Conservation (phyloP, 2,888 invertebrate genomes). For the Acleris sparsana region DNA sequence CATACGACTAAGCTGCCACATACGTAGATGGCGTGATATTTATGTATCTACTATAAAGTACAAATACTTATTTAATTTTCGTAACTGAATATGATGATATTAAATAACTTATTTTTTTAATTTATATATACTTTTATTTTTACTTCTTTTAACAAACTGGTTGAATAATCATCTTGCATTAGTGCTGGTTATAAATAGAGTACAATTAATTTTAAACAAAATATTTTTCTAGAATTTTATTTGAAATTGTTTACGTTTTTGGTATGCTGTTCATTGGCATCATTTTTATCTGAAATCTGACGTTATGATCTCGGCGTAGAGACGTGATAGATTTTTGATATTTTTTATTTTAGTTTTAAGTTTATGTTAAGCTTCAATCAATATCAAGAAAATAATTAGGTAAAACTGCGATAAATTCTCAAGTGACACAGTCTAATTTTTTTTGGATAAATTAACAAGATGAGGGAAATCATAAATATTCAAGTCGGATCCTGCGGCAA, state of each 20-base stretch:
- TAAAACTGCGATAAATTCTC: constrained; percentile 64
- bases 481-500: constrained; percentile 90
- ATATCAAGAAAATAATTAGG: constrained; percentile 53
- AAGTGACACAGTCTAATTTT: constrained; percentile 52
- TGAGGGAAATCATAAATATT: constrained; percentile 91
- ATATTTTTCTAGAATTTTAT: constrained; percentile 55
- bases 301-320: constrained; percentile 70
- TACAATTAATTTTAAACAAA: constrained; percentile 20
- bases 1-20: too few relatives aligned
- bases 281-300: constrained; percentile 65
- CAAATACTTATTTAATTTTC: too few relatives aligned
- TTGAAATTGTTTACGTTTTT: constrained; percentile 46
- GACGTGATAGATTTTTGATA: constrained; percentile 51
- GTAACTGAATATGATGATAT: too few relatives aligned
- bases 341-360: constrained; percentile 74
- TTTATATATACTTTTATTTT: too few relatives aligned
- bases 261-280: constrained; percentile 35
- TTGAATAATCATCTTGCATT: too few relatives aligned
- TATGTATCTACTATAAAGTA: too few relatives aligned
- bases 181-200: not conserved
- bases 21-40: too few relatives aligned
- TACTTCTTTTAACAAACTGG: too few relatives aligned
- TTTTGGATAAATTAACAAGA: constrained; percentile 70
- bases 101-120: too few relatives aligned
- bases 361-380: constrained; percentile 72